Conservation (phyloP, 2,888 invertebrate species). For the Lampropteryx suffumata region DNA sequence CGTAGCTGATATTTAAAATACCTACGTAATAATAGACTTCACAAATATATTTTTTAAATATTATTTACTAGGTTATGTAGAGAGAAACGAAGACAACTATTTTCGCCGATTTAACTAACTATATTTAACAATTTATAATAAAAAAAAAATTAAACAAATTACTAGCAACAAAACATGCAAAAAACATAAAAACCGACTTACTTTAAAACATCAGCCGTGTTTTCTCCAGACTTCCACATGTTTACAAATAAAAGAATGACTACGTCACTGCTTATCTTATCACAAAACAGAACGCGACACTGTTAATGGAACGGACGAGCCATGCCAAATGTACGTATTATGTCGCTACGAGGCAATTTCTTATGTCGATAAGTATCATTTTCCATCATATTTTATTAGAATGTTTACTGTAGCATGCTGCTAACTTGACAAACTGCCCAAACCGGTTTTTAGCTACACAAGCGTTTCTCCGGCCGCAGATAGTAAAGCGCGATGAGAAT, state of each 20-base stretch:
- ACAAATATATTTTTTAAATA: too few relatives aligned
- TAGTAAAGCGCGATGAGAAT: too few relatives aligned
- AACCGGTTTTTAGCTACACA: constrained; percentile 14
- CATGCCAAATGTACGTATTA: constrained; percentile 2
- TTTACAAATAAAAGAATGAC: constrained; percentile 16
- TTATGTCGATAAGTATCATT: neutral
- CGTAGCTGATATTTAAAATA: too few relatives aligned
- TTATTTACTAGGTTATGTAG: too few relatives aligned
- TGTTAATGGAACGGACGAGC: constrained; percentile 5
- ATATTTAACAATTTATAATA: too few relatives aligned
- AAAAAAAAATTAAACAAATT: too few relatives aligned
- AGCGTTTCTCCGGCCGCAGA: too few relatives aligned
- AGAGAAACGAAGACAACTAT: too few relatives aligned
- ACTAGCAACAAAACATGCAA: too few relatives aligned
- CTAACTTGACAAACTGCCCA: constrained; percentile 10
- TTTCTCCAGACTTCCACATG: constrained; percentile 49
- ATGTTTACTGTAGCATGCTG: constrained; percentile 4
- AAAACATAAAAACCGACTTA: constrained; percentile 41
- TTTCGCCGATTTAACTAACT: too few relatives aligned
- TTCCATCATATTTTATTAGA: neutral
- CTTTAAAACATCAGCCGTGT: constrained; percentile 45
- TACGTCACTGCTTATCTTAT: constrained; percentile 29
- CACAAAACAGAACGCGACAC: constrained; percentile 13
- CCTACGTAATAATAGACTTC: too few relatives aligned
- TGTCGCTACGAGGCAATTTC: neutral